Evolutionary conservation across 1,140 invertebrate genomes (phyloP).

Genomic region (Trichonephila clavata): DNA sequence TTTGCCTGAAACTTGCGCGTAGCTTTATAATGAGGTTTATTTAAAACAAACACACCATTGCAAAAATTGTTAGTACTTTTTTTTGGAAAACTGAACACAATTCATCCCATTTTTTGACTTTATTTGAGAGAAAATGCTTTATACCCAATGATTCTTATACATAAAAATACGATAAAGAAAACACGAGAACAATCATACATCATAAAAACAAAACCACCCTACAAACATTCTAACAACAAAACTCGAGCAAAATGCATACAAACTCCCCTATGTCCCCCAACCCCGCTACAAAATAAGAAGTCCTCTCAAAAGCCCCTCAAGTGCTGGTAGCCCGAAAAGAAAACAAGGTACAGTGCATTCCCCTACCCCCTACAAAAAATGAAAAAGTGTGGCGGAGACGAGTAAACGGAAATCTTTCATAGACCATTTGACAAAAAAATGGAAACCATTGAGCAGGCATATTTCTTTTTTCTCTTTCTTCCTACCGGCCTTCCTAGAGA

Average conservation of each 20-base stretch:
- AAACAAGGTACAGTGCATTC: not conserved
- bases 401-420: constrained; percentile 69
- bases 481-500: constrained; percentile 6
- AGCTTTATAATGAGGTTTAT: no score
- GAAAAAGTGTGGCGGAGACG: constrained; percentile 3
- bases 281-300: not conserved
- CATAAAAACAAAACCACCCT: not conserved
- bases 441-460: constrained; percentile 17
- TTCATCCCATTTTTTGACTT: no score
- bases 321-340: not conserved
- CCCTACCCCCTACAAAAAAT: not conserved
- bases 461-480: constrained; percentile 2
- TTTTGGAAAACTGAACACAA: no score
- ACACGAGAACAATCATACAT: not conserved
- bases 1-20: no score
- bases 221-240: not conserved
- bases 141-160: no score
- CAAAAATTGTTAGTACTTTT: no score
- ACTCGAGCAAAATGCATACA: not conserved
- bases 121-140: no score
- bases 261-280: not conserved
- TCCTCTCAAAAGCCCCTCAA: not conserved
- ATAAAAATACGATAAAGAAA: not conserved
- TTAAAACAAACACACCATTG: no score
- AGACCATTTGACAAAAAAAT: constrained; percentile 72